Conservation (phyloP, 2,888 invertebrate species). For the Schizotus pectinicornis region DNA sequence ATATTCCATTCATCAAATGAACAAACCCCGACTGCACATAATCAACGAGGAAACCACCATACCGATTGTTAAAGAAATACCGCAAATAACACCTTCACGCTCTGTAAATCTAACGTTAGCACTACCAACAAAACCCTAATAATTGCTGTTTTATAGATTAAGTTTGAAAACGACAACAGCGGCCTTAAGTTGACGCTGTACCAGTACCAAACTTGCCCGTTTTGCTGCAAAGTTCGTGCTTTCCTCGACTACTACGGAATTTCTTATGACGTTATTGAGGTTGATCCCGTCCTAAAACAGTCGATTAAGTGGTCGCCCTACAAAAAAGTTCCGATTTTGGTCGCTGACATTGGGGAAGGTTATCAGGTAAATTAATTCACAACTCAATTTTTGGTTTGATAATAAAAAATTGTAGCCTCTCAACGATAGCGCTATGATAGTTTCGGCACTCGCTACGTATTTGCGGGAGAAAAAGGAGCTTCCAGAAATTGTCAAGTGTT, state of each 20-base stretch:
- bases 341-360: slow-evolving; percentile 75
- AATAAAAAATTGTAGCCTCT: slow-evolving; percentile 69
- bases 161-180: slow-evolving; percentile 68
- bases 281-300: slow-evolving; percentile 91
- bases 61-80: slow-evolving; percentile 49
- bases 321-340: slow-evolving; percentile 92
- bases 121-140: not conserved
- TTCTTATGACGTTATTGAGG: slow-evolving; percentile 95
- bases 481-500: slow-evolving; percentile 75
- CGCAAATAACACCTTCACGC: slow-evolving; percentile 59
- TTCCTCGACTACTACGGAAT: slow-evolving; percentile 92
- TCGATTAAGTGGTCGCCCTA: slow-evolving; percentile 93
- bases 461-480: slow-evolving; percentile 69
- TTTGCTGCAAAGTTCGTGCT: slow-evolving; percentile 93
- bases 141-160: slow-evolving; percentile 61
- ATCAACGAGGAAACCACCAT: slow-evolving; percentile 57
- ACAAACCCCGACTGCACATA: slow-evolving; percentile 56
- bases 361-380: slow-evolving; percentile 65
- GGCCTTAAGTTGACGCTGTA: slow-evolving; percentile 85
- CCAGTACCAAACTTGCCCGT: slow-evolving; percentile 98
- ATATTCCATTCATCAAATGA: slow-evolving; percentile 59
- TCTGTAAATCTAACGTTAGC: slow-evolving; percentile 51
- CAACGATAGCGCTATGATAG: slow-evolving; percentile 92
- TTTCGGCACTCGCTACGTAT: slow-evolving; percentile 85
- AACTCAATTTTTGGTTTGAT: not conserved